Evolutionary conservation across 2,113 vertebrate genomes (phyloP).

Genomic region (Mugil cephalus): DNA sequence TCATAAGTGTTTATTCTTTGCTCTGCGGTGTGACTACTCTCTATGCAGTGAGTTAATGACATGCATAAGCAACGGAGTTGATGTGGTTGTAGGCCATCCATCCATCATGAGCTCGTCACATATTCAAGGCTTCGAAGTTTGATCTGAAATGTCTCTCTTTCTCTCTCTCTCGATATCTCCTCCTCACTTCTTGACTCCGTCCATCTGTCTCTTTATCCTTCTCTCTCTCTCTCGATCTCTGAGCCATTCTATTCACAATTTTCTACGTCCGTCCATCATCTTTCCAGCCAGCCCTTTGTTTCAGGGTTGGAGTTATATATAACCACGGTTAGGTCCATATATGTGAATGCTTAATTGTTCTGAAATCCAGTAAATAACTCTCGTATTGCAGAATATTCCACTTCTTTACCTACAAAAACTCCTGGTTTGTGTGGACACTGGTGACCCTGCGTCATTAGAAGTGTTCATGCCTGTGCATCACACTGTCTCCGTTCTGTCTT

Average conservation of each 20-base stretch:
- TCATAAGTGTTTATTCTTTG: conserved; percentile 60
- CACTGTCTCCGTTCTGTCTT: too few relatives aligned
- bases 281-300: not conserved
- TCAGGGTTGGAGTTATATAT: too few relatives aligned
- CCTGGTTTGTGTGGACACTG: too few relatives aligned
- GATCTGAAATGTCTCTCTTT: conserved; percentile 39
- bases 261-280: not conserved
- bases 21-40: conserved; percentile 51
- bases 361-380: too few relatives aligned
- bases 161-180: conserved; percentile 16
- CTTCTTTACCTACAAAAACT: too few relatives aligned
- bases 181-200: not conserved
- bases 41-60: conserved; percentile 61
- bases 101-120: conserved; percentile 64
- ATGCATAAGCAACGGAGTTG: conserved; percentile 61
- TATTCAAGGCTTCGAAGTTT: conserved; percentile 55
- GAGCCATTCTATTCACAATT: not conserved
- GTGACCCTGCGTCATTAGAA: too few relatives aligned
- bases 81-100: conserved; percentile 55
- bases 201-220: conserved; percentile 32
- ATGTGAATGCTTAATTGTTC: too few relatives aligned
- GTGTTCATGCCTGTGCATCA: too few relatives aligned
- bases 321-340: too few relatives aligned
- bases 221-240: not conserved
- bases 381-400: too few relatives aligned